A percentile compares a stretch with the other conserved stretches of the same genome.
These are phyloP conservation scores for Calephelis virginiensis DNA, from an alignment of 1,140 invertebrate genomes.

Conservation along the genomic window DNA sequence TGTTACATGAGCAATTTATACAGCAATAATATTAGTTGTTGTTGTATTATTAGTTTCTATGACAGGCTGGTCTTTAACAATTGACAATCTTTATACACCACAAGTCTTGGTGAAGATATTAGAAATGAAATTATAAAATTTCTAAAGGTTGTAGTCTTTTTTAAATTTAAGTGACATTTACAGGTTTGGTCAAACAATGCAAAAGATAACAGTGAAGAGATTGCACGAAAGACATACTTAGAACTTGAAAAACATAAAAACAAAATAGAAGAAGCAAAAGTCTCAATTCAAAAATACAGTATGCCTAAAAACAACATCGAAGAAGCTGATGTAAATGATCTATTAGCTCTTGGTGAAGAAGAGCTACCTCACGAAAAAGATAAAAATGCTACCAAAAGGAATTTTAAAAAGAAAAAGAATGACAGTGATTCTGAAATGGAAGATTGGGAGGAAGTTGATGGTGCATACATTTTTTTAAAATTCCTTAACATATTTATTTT, in stretches of 20 bases:
- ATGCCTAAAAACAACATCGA: constrained; percentile 44
- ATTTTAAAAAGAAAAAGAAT: constrained; percentile 64
- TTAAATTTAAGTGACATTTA: constrained; percentile 16
- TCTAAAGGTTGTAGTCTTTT: background rate
- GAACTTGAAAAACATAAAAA: constrained; percentile 72
- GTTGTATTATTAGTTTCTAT: too few species aligned
- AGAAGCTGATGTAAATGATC: constrained; percentile 71
- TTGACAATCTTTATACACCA: too few species aligned
- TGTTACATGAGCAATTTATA: too few species aligned
- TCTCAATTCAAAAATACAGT: constrained; percentile 74
- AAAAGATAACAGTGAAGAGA: constrained; percentile 59
- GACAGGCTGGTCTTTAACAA: too few species aligned
- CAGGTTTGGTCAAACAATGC: constrained; percentile 62
- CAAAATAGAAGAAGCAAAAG: constrained; percentile 77
- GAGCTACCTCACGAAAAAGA: constrained; percentile 41
- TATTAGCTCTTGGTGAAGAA: constrained; percentile 78
- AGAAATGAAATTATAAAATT: too few species aligned
- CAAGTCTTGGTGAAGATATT: too few species aligned
- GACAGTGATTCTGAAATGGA: constrained; percentile 80
- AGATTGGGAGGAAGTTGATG: constrained; percentile 83
- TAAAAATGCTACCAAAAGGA: constrained; percentile 36
- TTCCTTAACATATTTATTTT: background rate
- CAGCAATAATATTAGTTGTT: too few species aligned
- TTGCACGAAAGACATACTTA: constrained; percentile 68
- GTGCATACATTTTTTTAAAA: constrained; percentile 45